Percentiles rank a stretch among this genome's conserved stretches.
Conservation (phyloP, 2,888 invertebrate species). For the Glaucopsyche alexis region DNA sequence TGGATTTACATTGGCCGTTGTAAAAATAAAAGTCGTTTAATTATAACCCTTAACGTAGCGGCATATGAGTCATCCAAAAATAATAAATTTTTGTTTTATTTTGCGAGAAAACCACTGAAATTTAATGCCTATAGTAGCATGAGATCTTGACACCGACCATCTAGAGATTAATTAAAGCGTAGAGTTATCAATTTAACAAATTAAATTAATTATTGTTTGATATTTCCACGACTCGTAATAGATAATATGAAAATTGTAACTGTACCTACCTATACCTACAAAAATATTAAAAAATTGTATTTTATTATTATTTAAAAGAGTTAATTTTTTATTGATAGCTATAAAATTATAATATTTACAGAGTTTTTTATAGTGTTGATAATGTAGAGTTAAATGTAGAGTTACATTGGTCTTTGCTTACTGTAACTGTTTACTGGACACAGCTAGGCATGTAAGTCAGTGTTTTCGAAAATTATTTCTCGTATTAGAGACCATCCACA, state of each 20-base stretch:
- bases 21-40: slow-evolving; percentile 31
- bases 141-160: slow-evolving; percentile 35
- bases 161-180: slow-evolving; percentile 9
- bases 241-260: too few species aligned
- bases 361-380: too few species aligned
- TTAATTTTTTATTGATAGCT: too few species aligned
- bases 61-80: slow-evolving; percentile 29
- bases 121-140: slow-evolving; percentile 47
- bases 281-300: too few species aligned
- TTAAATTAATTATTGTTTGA: background rate
- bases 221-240: background rate
- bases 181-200: background rate
- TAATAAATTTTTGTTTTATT: slow-evolving; percentile 34
- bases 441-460: background rate
- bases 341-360: too few species aligned
- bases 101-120: slow-evolving; percentile 58
- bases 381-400: background rate
- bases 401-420: too few species aligned
- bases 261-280: too few species aligned
- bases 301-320: too few species aligned
- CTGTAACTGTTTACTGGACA: too few species aligned
- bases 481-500: too few species aligned
- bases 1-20: slow-evolving; percentile 38
- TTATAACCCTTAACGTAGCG: slow-evolving; percentile 36
- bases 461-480: background rate